Evolutionary conservation across 2,113 vertebrate genomes (phyloP), one percentile per base, ranked within the genome.

Genomic region (Myiopsitta monachus): DNA sequence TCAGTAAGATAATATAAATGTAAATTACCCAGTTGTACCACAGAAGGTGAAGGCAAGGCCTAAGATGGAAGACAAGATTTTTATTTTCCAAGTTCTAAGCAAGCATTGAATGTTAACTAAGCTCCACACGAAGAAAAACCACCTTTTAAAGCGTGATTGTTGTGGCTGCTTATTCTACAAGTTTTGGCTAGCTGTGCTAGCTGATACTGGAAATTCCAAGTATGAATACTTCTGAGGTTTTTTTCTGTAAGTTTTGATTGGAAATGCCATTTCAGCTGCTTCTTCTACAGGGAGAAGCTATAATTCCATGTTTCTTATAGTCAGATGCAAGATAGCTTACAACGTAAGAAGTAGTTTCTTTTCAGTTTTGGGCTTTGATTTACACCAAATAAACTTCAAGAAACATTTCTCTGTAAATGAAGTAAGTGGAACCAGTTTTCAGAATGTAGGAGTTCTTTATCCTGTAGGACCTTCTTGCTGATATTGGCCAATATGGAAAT

Each of bases 401-500:
- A 68, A 92, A 52, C 15, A 10, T 49, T 90, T 73, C 14, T 76
- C 22, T 83, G 33, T 66, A 73, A 54, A 33, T 68, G 52, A 78
- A 88, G 18, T 57, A 39, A 41, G 27, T n/a, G 21, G 39, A 92
- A 64, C 31, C 59, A 77, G 14, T 80, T 88, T 80, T 87, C 63
- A 87, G 38, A 86, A 52, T 4, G 13, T 4, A 78, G 57, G 73
- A 77, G 36, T 83, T 47, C 16, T 77, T 84, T 7, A 57, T 49
- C 51, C 10, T 44, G 6, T 84, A 57, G 70, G 78, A 31, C n/a
- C 30, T 77, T 72, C 27, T 90, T 68, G 18, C 51, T 89, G 62
- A 7, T 31, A 1, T 83, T 38, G 69, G 36, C 83, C 73, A 74
- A 76, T 85, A 93, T 91, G 96, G 96, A 94, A 97, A 97, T 96